A percentile compares a stretch with the other conserved stretches of the same genome.
Conservation (phyloP, 2,888 invertebrate species). For the Drosophila cognata region DNA sequence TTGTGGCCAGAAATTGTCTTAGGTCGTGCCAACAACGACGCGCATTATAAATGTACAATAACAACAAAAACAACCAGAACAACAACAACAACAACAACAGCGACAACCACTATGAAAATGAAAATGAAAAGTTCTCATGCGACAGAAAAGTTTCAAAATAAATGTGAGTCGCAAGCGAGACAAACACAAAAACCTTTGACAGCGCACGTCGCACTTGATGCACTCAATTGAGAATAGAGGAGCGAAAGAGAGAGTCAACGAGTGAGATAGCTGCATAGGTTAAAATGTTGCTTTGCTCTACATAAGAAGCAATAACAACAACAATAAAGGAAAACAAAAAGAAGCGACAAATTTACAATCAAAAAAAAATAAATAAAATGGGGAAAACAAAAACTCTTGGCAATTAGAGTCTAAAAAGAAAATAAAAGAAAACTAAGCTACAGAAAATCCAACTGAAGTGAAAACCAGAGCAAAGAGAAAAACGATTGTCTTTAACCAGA, state of each 20-base stretch:
- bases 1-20: slow-evolving; percentile 70
- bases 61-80: slow-evolving; percentile 13
- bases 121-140: slow-evolving; percentile 76
- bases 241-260: slow-evolving; percentile 5
- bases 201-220: slow-evolving; percentile 56
- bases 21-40: slow-evolving; percentile 74
- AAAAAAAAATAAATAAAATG: slow-evolving; percentile 9
- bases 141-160: slow-evolving; percentile 42
- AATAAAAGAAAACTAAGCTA: slow-evolving; percentile 40
- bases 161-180: slow-evolving; percentile 26
- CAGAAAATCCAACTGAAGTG: slow-evolving; percentile 51
- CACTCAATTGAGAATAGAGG: slow-evolving; percentile 11
- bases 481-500: slow-evolving; percentile 9
- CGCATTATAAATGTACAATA: slow-evolving; percentile 66
- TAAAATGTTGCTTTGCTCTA: slow-evolving; percentile 51
- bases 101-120: slow-evolving; percentile 53
- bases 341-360: slow-evolving; percentile 41
- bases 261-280: slow-evolving; percentile 11
- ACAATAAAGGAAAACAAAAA: slow-evolving; percentile 21
- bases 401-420: slow-evolving; percentile 43
- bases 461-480: slow-evolving; percentile 58
- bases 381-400: slow-evolving; percentile 26
- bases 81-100: slow-evolving; percentile 32
- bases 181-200: slow-evolving; percentile 55
- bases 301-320: slow-evolving; percentile 39